Evolutionary conservation across 2,113 vertebrate genomes (phyloP).

Genomic region (Malurus melanocephalus): DNA sequence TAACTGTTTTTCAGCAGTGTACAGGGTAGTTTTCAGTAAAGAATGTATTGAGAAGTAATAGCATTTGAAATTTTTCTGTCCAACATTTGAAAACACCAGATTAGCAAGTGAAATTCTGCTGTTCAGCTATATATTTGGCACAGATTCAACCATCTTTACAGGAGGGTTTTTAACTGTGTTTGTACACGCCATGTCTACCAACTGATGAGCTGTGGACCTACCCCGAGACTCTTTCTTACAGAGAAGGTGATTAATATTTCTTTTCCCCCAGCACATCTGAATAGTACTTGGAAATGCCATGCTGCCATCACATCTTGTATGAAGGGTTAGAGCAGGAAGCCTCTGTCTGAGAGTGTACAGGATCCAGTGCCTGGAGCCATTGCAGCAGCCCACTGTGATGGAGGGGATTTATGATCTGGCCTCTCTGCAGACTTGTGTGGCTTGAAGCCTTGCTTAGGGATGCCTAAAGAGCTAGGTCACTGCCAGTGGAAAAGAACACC

Average conservation of each 20-base stretch:
- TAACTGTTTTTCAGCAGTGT: background rate
- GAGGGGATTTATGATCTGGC: background rate
- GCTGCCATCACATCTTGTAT: background rate
- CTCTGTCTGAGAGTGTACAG: background rate
- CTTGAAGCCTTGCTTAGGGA: background rate
- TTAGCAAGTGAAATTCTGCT: background rate
- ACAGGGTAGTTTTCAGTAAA: background rate
- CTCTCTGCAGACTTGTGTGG: background rate
- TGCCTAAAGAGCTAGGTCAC: background rate
- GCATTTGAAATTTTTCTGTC: background rate
- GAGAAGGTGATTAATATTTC: background rate
- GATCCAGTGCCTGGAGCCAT: background rate
- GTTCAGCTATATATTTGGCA: background rate
- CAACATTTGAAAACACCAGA: background rate
- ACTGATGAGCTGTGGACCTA: background rate
- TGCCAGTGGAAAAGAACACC: background rate
- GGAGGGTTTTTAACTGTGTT: background rate
- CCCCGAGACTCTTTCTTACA: background rate
- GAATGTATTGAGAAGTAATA: background rate
- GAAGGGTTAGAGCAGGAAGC: background rate
- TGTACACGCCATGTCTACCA: background rate
- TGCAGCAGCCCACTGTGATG: background rate
- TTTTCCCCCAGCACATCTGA: background rate
- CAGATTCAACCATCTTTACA: background rate
- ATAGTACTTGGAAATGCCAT: background rate